Evolutionary conservation across 2,797 vertebrate genomes (phyloP).

Genomic region (Rhabdophis nuchalis): DNA sequence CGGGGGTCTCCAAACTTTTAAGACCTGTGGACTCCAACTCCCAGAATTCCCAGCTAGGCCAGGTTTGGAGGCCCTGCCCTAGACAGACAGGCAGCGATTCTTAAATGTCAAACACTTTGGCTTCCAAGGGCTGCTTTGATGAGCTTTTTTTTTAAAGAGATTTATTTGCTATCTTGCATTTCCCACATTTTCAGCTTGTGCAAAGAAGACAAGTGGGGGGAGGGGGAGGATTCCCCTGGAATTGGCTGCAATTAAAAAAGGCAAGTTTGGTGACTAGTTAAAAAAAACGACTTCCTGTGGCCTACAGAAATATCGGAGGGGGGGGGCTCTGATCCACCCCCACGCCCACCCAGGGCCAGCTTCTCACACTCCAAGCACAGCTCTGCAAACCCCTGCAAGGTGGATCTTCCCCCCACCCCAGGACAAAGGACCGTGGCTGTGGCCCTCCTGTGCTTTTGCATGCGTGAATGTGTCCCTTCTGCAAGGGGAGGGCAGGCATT

Average conservation of each 20-base stretch:
- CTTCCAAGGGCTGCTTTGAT: background rate
- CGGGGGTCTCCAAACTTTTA: background rate
- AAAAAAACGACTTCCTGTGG: background rate
- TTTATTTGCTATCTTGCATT: background rate
- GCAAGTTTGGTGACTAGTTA: background rate
- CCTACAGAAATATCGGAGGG: background rate
- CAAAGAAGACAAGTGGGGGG: background rate
- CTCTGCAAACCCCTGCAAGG: background rate
- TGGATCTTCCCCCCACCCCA: background rate
- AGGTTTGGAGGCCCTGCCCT: background rate
- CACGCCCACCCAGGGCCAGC: background rate
- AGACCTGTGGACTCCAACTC: background rate
- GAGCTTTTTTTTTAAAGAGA: background rate
- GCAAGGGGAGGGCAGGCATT: background rate
- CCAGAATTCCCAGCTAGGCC: background rate
- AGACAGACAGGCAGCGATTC: background rate
- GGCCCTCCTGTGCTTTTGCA: background rate
- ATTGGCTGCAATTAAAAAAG: background rate
- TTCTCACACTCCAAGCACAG: background rate
- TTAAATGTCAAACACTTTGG: background rate
- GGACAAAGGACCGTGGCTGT: background rate
- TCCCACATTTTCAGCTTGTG: background rate
- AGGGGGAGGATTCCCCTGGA: background rate
- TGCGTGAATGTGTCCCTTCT: background rate
- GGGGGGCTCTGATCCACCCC: background rate